These are phyloP conservation scores for Scyliorhinus canicula DNA, from an alignment of 2,797 vertebrate genomes.

Conservation along the genomic window DNA sequence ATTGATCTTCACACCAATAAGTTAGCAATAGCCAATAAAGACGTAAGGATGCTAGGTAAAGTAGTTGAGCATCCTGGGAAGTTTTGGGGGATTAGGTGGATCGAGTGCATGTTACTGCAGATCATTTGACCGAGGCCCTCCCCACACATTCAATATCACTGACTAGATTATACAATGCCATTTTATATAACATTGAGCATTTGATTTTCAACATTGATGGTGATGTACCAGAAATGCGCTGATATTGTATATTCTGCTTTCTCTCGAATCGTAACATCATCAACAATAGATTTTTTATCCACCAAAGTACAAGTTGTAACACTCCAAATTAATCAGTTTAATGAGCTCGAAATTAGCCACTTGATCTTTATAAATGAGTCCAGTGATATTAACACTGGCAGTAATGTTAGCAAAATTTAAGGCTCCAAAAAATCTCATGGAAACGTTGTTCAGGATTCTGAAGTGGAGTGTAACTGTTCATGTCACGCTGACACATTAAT, in stretches of 20 bases:
- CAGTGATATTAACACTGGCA: constrained; percentile 28
- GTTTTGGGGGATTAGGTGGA: neutral
- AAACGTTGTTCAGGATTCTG: neutral
- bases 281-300: constrained; percentile 17
- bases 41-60: neutral
- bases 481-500: neutral
- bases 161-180: neutral
- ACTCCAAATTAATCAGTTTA: constrained; percentile 34
- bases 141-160: neutral
- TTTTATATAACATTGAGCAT: constrained; percentile 1
- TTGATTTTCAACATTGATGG: constrained; percentile 9
- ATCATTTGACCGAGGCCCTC: neutral
- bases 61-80: neutral
- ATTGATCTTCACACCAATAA: neutral
- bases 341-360: constrained; percentile 17
- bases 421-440: neutral
- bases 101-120: neutral
- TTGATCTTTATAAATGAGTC: constrained; percentile 36
- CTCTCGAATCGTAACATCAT: neutral
- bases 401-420: neutral
- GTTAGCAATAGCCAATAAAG: neutral
- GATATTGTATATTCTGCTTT: neutral
- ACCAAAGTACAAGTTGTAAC: constrained; percentile 23
- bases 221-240: neutral
- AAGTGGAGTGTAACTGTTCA: neutral